Evolutionary conservation across 2,113 vertebrate genomes (phyloP), one percentile per base, ranked within the genome.

Genomic region (Nycticebus coucang): DNA sequence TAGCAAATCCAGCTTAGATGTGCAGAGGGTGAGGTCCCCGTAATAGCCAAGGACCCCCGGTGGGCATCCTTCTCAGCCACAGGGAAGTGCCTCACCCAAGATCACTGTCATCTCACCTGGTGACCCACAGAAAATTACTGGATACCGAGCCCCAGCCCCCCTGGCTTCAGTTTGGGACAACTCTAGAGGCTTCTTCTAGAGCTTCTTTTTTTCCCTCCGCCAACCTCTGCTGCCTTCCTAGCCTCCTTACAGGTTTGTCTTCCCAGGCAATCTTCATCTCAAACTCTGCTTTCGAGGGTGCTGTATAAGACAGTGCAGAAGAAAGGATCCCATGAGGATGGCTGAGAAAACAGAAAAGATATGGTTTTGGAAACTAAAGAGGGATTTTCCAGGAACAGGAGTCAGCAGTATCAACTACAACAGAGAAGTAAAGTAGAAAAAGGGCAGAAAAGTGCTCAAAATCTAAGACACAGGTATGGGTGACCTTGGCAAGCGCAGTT

Each of bases 341-440:
- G 24, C 13, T 41, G 68, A 83, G 77, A 89, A 89, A 74, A 95
- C 62, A 89, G 66, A 59, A 95, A 68, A 91, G 60, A 53, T 18
- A 3, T 60, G 24, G 10, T 41, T 83, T 26, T 72, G 28, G 37
- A 71, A 89, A 59, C 12, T 53, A 72, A 80, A 80, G 53, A 95
- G 19, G 28, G n/a, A 41, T 69, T 64, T 97, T 80, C 60, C 11
- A 57, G 68, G 41, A 79, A 28, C 33, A 85, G 30, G 35, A 77
- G 14, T 35, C 45, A 9, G 33, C 3, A 66, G 12, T 66, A 45
- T 7, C 9, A 53, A 90, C 33, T 37, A n/a, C n/a, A 33, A 37
- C 24, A 83, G 35, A 85, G 12, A 45, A 21, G 45, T 33, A 62
- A 19, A 92, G 15, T 66, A 68, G 91, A 68, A 26, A 37, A 35